Evolutionary conservation across 2,113 vertebrate species (phyloP).

Genomic region (Varanus komodoensis): DNA sequence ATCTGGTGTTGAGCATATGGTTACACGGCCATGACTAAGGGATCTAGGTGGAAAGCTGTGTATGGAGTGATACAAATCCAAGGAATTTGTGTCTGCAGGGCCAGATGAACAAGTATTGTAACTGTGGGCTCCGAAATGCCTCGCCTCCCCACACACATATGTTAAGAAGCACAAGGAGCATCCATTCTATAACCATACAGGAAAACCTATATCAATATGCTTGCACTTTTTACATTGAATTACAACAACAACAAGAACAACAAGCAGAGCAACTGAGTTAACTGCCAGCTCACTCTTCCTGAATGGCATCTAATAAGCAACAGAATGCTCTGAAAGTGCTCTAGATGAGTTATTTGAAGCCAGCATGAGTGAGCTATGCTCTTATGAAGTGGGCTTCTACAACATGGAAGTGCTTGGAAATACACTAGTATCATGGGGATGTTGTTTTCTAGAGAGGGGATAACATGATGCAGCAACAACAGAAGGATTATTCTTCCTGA

Average conservation of each 20-base stretch:
- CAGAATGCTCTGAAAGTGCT: too few relatives aligned
- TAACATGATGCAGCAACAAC: too few relatives aligned
- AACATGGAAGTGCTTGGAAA: too few relatives aligned
- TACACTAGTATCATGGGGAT: too few relatives aligned
- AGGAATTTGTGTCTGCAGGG: not conserved
- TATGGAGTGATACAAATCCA: not conserved
- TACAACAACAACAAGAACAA: too few relatives aligned
- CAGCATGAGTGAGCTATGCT: too few relatives aligned
- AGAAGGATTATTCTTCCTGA: too few relatives aligned
- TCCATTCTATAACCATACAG: not conserved
- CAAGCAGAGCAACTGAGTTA: not conserved
- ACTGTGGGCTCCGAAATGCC: not conserved
- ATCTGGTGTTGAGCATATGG: slow-evolving; percentile 10
- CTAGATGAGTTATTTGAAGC: too few relatives aligned
- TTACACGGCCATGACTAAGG: not conserved
- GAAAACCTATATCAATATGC: not conserved
- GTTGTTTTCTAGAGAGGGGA: too few relatives aligned
- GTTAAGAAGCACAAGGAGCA: slow-evolving; percentile 3
- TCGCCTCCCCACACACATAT: not conserved
- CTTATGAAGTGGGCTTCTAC: too few relatives aligned
- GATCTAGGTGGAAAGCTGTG: not conserved
- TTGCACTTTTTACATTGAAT: too few relatives aligned
- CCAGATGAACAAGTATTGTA: not conserved
- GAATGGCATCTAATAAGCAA: too few relatives aligned
- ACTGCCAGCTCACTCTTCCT: not conserved